Evolutionary conservation across 2,113 vertebrate species (phyloP), one percentile per base, ranked within the genome.

Genomic region (Brachypteracias leptosomus): DNA sequence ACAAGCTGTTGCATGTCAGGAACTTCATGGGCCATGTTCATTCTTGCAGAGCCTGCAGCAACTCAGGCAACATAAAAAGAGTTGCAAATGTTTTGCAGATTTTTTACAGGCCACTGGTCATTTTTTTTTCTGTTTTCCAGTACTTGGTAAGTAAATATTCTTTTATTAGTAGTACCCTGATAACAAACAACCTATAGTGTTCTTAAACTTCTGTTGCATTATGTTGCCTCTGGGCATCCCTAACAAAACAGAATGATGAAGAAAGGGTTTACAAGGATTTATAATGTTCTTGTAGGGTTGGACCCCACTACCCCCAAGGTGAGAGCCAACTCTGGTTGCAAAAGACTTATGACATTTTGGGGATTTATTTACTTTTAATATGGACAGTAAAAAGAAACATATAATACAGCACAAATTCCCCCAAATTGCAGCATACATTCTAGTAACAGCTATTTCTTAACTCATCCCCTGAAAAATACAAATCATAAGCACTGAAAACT

Each of bases 401-500:
- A 68, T 79, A 81, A 68, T 62, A 63, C 2, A 70, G 29, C 19
- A 88, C 16, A 78, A 70, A 66, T 67, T 91, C 26, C 77, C 20
- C 16, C 55, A 33, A 51, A 66, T 52, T 70, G 42, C 20, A 61
- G 49, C 46, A 81, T 20, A 36, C 3, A 44, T 93, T 86, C 71
- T 74, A 74, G 21, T 42, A 81, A 67, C 12, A 61, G 59, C 18
- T 88, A 31, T 26, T 89, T 95, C 33, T 87, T 77, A 89, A 18
- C 20, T 33, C 24, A 16, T 74, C 17, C 31, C 17, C 67, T 54
- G 57, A 80, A 76, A 92, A 77, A 46, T 62, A 14, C 0, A 0
- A 68, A 90, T 68, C 68, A 83, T 79, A 90, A 90, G 29, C 66
- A 79, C 7, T n/a, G 28, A 38, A 95, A 95, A 93, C 57, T 85